Percentiles rank a stretch among this genome's conserved stretches.
Evolutionary conservation across 2,797 vertebrate species (phyloP).

Genomic region (Falco naumanni): DNA sequence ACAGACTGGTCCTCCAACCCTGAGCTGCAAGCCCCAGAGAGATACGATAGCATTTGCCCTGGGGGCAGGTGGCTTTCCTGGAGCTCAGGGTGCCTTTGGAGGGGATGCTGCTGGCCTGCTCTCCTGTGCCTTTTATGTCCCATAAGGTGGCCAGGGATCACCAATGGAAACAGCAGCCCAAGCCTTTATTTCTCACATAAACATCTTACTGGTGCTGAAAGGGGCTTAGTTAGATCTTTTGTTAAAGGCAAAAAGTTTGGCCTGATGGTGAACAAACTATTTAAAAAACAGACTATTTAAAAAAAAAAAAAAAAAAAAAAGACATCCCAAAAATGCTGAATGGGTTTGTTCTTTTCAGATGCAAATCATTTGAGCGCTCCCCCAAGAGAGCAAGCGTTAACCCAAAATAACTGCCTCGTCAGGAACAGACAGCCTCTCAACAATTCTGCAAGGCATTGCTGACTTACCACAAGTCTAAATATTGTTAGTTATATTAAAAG

Average conservation of each 20-base stretch:
- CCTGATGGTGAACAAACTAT: background rate
- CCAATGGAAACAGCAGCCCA: background rate
- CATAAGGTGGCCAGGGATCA: accelerated
- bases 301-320: background rate
- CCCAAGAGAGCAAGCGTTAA: background rate
- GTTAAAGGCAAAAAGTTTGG: background rate
- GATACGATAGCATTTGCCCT: background rate
- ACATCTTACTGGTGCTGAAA: background rate
- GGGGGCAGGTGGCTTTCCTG: background rate
- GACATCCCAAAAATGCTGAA: background rate
- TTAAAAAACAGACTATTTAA: no score
- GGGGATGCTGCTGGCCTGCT: background rate
- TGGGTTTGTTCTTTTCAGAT: background rate
- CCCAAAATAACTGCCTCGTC: background rate
- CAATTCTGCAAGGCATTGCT: background rate
- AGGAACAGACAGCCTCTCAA: background rate
- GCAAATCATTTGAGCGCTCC: background rate
- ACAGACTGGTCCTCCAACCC: background rate
- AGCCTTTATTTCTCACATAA: background rate
- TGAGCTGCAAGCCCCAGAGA: background rate
- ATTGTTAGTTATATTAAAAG: background rate
- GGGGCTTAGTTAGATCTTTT: background rate
- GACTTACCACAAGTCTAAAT: background rate
- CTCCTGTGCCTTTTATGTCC: background rate
- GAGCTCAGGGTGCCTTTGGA: background rate